phyloP scores from a whole-genome alignment of 2,888 invertebrate genomes.

The Sycophila texana region DNA sequence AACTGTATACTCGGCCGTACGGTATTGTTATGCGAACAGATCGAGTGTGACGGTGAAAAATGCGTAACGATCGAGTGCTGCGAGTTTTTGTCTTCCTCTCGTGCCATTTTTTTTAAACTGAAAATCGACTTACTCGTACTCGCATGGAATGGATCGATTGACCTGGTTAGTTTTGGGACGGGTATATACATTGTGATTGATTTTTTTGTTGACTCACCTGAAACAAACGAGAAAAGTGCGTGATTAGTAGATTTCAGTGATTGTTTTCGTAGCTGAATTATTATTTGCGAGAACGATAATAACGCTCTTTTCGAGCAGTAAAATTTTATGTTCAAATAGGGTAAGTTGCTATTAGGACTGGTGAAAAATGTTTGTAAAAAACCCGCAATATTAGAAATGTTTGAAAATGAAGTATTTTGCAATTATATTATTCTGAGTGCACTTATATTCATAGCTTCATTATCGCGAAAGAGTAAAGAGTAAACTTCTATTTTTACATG shows the following conservation, averaged over 20 bases:
- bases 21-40: conserved; percentile 29
- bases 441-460: too few species aligned
- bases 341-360: too few species aligned
- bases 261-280: too few species aligned
- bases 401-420: too few species aligned
- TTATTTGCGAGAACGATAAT: too few species aligned
- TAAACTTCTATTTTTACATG: too few species aligned
- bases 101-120: conserved; percentile 3
- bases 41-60: background rate
- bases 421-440: too few species aligned
- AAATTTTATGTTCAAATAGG: too few species aligned
- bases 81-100: background rate
- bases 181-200: background rate
- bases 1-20: conserved; percentile 32
- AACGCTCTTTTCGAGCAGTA: too few species aligned
- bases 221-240: conserved; percentile 29
- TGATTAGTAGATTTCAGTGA: background rate
- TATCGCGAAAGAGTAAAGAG: too few species aligned
- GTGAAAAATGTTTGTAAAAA: too few species aligned
- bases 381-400: too few species aligned
- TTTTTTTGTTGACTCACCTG: conserved; percentile 44
- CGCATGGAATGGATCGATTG: conserved; percentile 38
- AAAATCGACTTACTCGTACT: conserved; percentile 38
- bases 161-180: conserved; percentile 12
- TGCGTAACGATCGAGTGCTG: conserved; percentile 26